These are phyloP conservation scores for Schizaphis graminum DNA, from an alignment of 2,888 invertebrate genomes.

Conservation along the genomic window DNA sequence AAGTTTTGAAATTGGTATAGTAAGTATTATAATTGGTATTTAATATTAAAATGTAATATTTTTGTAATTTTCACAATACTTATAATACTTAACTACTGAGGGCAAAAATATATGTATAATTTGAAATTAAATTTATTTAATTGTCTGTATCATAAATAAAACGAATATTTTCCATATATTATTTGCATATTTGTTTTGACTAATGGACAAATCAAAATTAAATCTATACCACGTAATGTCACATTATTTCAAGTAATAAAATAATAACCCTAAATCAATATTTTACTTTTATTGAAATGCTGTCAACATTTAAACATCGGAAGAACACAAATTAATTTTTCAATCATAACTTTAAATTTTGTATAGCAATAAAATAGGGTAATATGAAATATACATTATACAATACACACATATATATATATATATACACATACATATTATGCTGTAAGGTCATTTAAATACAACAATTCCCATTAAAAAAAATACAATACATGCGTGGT, in stretches of 20 bases:
- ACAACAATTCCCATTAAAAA: not conserved
- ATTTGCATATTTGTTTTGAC: constrained; percentile 35
- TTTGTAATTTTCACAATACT: not conserved
- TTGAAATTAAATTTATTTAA: not conserved
- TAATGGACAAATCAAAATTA: constrained; percentile 38
- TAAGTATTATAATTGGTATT: not conserved
- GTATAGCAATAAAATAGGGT: constrained; percentile 17
- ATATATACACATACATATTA: not conserved
- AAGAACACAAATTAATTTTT: constrained; percentile 35
- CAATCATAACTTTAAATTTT: constrained; percentile 31
- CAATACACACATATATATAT: not conserved
- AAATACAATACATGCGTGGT: not conserved
- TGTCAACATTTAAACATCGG: constrained; percentile 45
- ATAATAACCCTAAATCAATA: constrained; percentile 48
- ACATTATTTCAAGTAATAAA: constrained; percentile 35
- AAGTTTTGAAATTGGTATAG: not conserved
- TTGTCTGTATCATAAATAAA: not conserved
- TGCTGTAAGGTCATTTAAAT: constrained; percentile 7
- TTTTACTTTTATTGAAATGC: constrained; percentile 45
- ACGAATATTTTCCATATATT: not conserved
- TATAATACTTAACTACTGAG: not conserved
- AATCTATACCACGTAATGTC: constrained; percentile 32
- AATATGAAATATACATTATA: not conserved
- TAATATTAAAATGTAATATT: not conserved
- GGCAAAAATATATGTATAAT: not conserved